These are phyloP conservation scores for Silurus meridionalis DNA, from an alignment of 2,113 vertebrate genomes.

Conservation along the genomic window DNA sequence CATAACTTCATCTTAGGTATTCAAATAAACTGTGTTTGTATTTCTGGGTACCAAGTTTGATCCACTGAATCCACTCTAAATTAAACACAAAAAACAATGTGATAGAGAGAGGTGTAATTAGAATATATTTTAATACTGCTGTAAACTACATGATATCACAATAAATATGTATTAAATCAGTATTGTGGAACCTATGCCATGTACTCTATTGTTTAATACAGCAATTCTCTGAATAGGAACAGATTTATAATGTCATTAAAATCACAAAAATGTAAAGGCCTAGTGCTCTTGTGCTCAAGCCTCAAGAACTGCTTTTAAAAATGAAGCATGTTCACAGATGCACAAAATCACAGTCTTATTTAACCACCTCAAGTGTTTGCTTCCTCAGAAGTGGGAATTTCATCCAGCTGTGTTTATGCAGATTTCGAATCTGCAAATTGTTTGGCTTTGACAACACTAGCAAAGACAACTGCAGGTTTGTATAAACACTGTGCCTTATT, in stretches of 20 bases:
- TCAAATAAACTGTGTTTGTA: background rate
- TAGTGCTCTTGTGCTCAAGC: background rate
- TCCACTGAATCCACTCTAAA: too few relatives aligned
- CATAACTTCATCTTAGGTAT: background rate
- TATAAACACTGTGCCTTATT: background rate
- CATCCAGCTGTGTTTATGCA: constrained; percentile 19
- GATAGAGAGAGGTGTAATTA: background rate
- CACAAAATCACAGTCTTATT: background rate
- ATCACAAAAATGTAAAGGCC: background rate
- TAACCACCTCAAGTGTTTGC: background rate
- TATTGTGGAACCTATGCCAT: background rate
- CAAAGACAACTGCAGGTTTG: background rate
- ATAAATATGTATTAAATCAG: background rate
- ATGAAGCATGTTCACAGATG: background rate
- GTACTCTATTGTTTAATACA: background rate
- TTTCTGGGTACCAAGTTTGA: background rate
- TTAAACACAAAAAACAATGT: background rate
- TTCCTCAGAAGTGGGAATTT: background rate
- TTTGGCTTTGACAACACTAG: constrained; percentile 13
- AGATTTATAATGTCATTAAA: background rate
- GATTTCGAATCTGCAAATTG: constrained; percentile 12
- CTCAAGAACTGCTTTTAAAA: background rate
- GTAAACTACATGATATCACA: background rate
- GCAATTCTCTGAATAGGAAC: too few relatives aligned
- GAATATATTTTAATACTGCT: background rate